These are phyloP conservation scores for Calvadosia cruxmelitensis DNA, from an alignment of 30 jellyfish, hydroid and myxozoan genomes.

Conservation along the genomic window DNA sequence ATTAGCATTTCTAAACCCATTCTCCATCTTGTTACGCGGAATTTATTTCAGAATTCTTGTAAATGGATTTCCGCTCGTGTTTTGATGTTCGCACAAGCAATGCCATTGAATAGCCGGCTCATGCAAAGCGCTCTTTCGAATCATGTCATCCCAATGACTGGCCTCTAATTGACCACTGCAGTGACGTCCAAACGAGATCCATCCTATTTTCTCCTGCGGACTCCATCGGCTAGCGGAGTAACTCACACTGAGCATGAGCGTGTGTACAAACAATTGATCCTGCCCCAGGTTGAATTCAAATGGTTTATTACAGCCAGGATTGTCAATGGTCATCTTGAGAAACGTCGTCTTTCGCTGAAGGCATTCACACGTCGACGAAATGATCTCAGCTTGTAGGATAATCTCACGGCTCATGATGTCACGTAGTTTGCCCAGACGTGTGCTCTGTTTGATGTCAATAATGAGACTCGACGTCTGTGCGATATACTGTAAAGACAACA, in stretches of 20 bases:
- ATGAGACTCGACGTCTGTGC: constrained; percentile 57
- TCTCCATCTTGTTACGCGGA: too few relatives aligned
- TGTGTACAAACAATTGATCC: constrained; percentile 69
- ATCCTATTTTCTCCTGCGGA: constrained; percentile 92
- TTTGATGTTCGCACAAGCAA: constrained; percentile 83
- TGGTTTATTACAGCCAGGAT: constrained; percentile 88
- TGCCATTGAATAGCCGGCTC: constrained; percentile 98
- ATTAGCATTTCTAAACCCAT: too few relatives aligned
- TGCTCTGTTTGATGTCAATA: constrained; percentile 73
- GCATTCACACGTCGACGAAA: constrained; percentile 88
- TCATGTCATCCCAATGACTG: constrained; percentile 94
- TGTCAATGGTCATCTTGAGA: constrained; percentile 56
- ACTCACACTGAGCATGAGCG: constrained; percentile 89
- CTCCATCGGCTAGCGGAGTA: constrained; percentile 85
- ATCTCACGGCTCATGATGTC: constrained; percentile 74
- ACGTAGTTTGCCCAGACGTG: constrained; percentile 66
- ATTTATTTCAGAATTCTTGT: constrained; percentile 34
- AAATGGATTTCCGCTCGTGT: constrained; percentile 40
- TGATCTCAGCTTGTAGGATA: constrained; percentile 81
- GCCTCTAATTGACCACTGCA: constrained; percentile 98
- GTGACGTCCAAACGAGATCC: constrained; percentile 92
- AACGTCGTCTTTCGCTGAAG: constrained; percentile 89
- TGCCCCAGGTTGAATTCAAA: constrained; percentile 60
- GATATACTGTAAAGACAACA: constrained; percentile 74
- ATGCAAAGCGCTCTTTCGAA: constrained; percentile 49